Evolutionary conservation across 2,113 vertebrate species (phyloP), one percentile per base, ranked within the genome.

Genomic region (Toxotes chatareus): DNA sequence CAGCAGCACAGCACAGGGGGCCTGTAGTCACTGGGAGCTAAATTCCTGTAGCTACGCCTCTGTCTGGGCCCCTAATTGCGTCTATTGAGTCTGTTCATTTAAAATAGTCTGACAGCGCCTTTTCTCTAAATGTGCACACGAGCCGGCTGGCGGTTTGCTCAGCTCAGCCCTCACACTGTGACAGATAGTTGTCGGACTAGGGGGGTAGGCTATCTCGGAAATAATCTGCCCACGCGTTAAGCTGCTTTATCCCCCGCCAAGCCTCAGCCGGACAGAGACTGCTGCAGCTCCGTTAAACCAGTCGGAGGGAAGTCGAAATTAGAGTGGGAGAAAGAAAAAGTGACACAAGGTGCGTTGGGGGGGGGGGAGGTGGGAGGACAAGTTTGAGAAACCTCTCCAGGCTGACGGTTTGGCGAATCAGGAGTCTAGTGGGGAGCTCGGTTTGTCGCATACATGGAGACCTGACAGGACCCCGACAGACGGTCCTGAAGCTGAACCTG

Each of bases 211-310:
- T 90, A 86, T 92, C 92, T 91, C 85, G 74, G 92, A 91, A 91
- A 90, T 94, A 94, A 94, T 94, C 93, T 93, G 90, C 80, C 92
- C 88, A 91, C 91, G 89, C 89, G 76, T 84, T 94, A 94, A 94
- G 76, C 92, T 83, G 86, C 92, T 93, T 93, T 93, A 94, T 92
- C 91, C 86, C 77, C 77, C 76, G 65, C 64, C 86, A 65, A 92
- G 88, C 89, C 77, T 76, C 73, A 76, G 62, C 63, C 82, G 76
- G 67, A 80, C 86, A 80, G 44, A 71, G 73, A 74, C 72, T 72
- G 85, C 88, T 76, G 70, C 61, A 59, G 70, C 85, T 63, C 85
- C 57, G 63, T 7, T 14, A 6, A 36, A 78, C 62, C 82, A 42
- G 56, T 47, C 84, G 44, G 46, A 78, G 79, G 59, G 85, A 66